Evolutionary conservation across 2,888 invertebrate genomes (phyloP).

Genomic region (Pantelozetes paolii): DNA sequence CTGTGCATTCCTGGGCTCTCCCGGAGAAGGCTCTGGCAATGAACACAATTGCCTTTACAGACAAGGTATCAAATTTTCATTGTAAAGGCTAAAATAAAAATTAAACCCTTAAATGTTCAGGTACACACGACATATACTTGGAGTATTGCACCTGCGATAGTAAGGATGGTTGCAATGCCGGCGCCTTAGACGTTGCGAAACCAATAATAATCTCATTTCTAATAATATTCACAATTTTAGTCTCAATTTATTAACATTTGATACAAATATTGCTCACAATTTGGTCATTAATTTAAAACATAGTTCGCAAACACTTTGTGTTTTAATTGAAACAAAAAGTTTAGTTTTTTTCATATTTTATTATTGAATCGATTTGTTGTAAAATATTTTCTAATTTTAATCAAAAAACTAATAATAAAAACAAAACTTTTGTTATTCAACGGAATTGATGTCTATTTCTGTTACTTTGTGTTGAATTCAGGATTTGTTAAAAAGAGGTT

Average conservation of each 20-base stretch:
- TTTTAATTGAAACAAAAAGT: not conserved
- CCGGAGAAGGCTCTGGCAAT: conserved; percentile 75
- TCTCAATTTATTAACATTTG: not conserved
- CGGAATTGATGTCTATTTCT: too few species aligned
- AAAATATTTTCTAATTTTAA: not conserved
- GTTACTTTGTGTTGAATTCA: too few species aligned
- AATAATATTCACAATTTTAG: not conserved
- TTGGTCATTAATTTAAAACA: not conserved
- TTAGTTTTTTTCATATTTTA: not conserved
- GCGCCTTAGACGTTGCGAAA: conserved; percentile 48
- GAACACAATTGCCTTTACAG: conserved; percentile 85
- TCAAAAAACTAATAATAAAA: too few species aligned
- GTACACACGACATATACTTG: conserved; percentile 86
- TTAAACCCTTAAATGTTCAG: conserved; percentile 56
- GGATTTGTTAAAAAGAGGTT: too few species aligned
- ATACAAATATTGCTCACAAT: conserved; percentile 12
- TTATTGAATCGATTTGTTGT: too few species aligned
- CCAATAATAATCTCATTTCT: not conserved
- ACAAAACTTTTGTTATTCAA: too few species aligned
- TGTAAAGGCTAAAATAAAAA: not conserved
- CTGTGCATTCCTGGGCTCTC: conserved; percentile 84
- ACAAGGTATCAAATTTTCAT: conserved; percentile 41
- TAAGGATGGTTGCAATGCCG: conserved; percentile 83
- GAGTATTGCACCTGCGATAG: conserved; percentile 86
- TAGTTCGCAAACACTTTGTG: not conserved